These are phyloP conservation scores for Bombus haemorrhoidalis DNA, from an alignment of 1,140 invertebrate species.

Conservation along the genomic window DNA sequence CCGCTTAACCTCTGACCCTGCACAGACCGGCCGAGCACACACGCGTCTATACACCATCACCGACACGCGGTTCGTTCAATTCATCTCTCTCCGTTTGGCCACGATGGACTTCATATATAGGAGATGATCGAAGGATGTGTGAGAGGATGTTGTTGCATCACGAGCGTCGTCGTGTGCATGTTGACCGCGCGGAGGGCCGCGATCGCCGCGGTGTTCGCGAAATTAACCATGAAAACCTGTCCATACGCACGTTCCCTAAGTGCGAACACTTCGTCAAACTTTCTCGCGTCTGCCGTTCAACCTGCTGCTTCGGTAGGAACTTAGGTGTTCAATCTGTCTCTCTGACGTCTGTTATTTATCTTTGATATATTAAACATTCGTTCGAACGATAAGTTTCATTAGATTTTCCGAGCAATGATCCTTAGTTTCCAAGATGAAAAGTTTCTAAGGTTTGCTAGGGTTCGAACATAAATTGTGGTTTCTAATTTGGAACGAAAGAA, in stretches of 20 bases:
- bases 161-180: background rate
- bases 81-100: background rate
- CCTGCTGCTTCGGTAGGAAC: background rate
- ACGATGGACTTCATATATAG: background rate
- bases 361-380: too few relatives aligned
- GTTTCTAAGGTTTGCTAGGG: background rate
- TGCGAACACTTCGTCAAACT: slow-evolving; percentile 1
- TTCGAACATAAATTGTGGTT: background rate
- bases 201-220: slow-evolving; percentile 11
- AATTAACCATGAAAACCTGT: slow-evolving; percentile 12
- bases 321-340: too few relatives aligned
- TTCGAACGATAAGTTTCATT: background rate
- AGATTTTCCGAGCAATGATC: background rate
- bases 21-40: slow-evolving; percentile 62
- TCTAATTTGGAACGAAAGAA: background rate
- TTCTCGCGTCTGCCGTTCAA: background rate
- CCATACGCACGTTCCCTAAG: background rate
- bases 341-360: too few relatives aligned
- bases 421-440: background rate
- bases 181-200: background rate
- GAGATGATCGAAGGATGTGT: too few relatives aligned
- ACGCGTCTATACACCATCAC: slow-evolving; percentile 28
- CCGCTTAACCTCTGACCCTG: slow-evolving; percentile 81
- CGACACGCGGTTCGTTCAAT: background rate
- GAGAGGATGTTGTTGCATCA: background rate